Conservation (phyloP, 2,888 invertebrate species). For the Drosophila nr. medialis region DNA sequence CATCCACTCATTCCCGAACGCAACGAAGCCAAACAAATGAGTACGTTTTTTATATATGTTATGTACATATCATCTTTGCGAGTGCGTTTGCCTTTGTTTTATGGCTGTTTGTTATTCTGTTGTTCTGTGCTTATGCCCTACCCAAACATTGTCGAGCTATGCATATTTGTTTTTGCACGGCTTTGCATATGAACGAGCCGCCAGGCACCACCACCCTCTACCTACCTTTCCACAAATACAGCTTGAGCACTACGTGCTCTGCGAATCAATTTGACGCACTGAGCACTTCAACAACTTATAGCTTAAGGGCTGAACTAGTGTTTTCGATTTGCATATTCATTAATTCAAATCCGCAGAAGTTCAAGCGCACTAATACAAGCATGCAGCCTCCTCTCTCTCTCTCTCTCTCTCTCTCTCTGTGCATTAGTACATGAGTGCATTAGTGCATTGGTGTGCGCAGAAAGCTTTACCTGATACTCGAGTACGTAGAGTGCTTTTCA, state of each 20-base stretch:
- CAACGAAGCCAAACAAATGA: slow-evolving; percentile 63
- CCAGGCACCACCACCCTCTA: neutral
- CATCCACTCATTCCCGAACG: slow-evolving; percentile 18
- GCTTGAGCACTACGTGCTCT: slow-evolving; percentile 41
- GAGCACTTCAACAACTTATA: slow-evolving; percentile 1
- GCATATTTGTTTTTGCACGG: slow-evolving; percentile 62
- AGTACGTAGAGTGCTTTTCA: neutral
- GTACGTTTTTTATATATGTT: slow-evolving; percentile 38
- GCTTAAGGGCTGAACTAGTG: slow-evolving; percentile 16
- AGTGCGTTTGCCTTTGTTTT: slow-evolving; percentile 46
- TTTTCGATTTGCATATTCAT: slow-evolving; percentile 44
- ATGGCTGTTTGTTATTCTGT: slow-evolving; percentile 59
- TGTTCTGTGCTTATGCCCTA: slow-evolving; percentile 52
- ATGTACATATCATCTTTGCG: slow-evolving; percentile 41
- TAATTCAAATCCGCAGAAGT: slow-evolving; percentile 3
- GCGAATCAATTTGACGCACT: slow-evolving; percentile 24
- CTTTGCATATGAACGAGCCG: slow-evolving; percentile 33
- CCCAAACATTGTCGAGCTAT: slow-evolving; percentile 67
- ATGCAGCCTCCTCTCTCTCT: neutral
- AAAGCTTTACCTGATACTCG: slow-evolving; percentile 16
- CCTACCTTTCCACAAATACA: slow-evolving; percentile 20
- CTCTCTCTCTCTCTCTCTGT: neutral
- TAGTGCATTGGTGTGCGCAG: neutral
- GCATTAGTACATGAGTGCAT: slow-evolving; percentile 6
- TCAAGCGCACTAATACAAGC: slow-evolving; percentile 38